Conservation (phyloP, 2,888 invertebrate genomes). For the Hemicrepidius hirtus region DNA sequence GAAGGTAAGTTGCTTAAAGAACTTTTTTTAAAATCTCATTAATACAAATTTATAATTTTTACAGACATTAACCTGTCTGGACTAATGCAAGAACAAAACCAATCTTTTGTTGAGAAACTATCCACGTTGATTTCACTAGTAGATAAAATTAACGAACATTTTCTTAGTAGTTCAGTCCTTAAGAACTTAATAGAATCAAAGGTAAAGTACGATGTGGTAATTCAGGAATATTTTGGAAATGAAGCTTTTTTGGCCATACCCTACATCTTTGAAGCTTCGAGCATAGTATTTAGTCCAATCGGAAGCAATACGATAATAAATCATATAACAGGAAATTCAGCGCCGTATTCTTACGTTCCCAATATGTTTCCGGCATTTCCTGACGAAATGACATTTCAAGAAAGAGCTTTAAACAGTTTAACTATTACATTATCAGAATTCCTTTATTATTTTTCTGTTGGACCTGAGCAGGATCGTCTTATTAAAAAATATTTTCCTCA, state of each 20-base stretch:
- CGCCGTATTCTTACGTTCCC: constrained; percentile 64
- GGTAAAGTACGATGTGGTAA: no score
- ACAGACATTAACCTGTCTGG: no score
- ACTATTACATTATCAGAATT: neutral
- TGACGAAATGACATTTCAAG: constrained; percentile 63
- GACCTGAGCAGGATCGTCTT: constrained; percentile 16
- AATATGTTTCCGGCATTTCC: constrained; percentile 49
- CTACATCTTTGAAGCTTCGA: constrained; percentile 60
- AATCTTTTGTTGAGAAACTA: no score
- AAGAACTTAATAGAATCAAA: no score
- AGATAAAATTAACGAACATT: no score
- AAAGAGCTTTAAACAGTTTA: constrained; percentile 61
- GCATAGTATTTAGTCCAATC: constrained; percentile 58
- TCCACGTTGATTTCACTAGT: no score
- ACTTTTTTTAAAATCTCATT: no score
- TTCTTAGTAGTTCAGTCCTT: no score
- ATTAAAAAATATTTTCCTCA: constrained; percentile 55
- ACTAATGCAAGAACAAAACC: no score
- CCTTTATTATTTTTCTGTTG: neutral
- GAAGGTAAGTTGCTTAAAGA: no score
- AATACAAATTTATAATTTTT: no score
- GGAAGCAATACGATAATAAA: constrained; percentile 54
- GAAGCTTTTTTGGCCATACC: constrained; percentile 62
- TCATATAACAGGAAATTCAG: constrained; percentile 57
- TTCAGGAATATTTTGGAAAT: no score